Percentiles rank a stretch among this genome's conserved stretches.
Conservation (phyloP, 2,113 vertebrate species). For the Gymnocephalus cernua region DNA sequence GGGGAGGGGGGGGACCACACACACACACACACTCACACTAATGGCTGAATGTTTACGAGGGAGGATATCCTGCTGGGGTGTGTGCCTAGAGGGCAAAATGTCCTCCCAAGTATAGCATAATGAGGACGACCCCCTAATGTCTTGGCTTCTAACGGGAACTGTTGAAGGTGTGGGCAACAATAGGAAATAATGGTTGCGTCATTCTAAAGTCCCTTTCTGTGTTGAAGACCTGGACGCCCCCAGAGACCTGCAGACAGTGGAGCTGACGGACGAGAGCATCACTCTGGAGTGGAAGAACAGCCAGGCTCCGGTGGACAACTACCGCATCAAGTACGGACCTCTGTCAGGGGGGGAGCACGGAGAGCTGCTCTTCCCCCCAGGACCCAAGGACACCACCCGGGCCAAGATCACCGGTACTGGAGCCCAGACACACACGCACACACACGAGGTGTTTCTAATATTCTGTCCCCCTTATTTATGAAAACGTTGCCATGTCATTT, state of each 20-base stretch:
- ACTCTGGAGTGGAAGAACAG: constrained; percentile 96
- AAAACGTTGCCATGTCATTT: too few species aligned
- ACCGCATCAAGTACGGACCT: constrained; percentile 95
- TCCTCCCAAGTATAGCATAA: background rate
- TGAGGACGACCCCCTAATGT: background rate
- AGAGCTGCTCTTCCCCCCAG: constrained; percentile 89
- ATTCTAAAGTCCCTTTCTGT: constrained; percentile 12
- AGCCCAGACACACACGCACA: background rate
- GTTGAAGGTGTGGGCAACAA: too few species aligned
- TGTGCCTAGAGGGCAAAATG: background rate
- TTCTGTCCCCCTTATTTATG: too few species aligned
- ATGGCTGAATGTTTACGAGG: constrained; percentile 30
- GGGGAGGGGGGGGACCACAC: constrained; percentile 50
- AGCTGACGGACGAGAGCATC: constrained; percentile 93
- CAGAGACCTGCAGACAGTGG: constrained; percentile 87
- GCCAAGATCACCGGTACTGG: constrained; percentile 90
- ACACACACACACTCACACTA: constrained; percentile 47
- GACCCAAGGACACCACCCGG: constrained; percentile 87
- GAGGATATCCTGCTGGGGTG: constrained; percentile 32
- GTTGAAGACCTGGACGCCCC: constrained; percentile 93
- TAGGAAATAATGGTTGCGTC: background rate
- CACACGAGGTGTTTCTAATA: too few species aligned
- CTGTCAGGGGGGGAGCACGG: constrained; percentile 94
- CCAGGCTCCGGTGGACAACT: constrained; percentile 86
- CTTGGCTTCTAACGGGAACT: background rate